phyloP scores from a whole-genome alignment of 92 coral and sea anemone genomes.

The Bergia puertoricense region DNA sequence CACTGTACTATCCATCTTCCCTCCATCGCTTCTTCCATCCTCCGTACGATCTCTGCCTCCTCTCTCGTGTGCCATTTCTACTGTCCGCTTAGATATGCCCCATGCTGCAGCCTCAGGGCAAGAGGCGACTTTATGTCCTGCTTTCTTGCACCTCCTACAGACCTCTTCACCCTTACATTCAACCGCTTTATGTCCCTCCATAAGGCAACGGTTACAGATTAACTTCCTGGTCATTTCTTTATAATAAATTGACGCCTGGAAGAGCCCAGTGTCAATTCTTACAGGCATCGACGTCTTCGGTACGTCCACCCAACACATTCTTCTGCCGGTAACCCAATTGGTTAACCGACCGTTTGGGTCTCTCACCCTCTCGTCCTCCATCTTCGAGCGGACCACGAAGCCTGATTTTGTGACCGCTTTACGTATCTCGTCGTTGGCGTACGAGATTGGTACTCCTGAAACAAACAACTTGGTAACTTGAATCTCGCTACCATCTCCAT shows the following conservation, averaged over 20 bases:
- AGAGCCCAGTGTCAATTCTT: neutral
- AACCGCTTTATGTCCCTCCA: neutral
- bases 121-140: neutral
- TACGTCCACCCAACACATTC: neutral
- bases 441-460: neutral
- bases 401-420: neutral
- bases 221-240: neutral
- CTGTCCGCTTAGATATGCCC: neutral
- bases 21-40: neutral
- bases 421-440: neutral
- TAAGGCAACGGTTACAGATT: neutral
- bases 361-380: neutral
- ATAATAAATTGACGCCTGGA: neutral
- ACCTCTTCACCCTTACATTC: neutral
- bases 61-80: neutral
- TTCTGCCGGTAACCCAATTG: neutral
- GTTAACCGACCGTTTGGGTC: neutral
- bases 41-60: neutral
- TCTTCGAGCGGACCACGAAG: neutral
- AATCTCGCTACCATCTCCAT: neutral
- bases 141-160: neutral
- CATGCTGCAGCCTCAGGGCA: neutral
- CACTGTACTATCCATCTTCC: neutral
- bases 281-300: neutral
- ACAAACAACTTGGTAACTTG: neutral